Percentiles rank a stretch among this genome's conserved stretches.
Evolutionary conservation across 2,113 vertebrate genomes (phyloP).

Genomic region (Hemiprocne comata): DNA sequence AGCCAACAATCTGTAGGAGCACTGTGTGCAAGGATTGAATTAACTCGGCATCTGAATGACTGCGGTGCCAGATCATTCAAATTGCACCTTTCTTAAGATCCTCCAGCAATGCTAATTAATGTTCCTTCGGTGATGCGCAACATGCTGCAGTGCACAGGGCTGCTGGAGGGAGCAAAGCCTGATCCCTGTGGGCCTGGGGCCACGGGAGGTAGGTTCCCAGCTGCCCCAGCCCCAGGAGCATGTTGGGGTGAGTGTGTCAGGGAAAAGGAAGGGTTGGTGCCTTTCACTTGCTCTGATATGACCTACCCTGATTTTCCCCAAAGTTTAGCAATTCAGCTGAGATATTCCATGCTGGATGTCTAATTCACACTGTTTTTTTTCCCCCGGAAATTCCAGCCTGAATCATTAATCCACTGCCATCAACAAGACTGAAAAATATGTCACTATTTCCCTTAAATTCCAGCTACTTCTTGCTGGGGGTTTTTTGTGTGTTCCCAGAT

Average conservation of each 20-base stretch:
- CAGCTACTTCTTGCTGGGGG: neutral
- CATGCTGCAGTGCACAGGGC: neutral
- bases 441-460: neutral
- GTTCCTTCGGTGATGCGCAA: neutral
- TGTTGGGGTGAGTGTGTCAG: rapidly evolving
- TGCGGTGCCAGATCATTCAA: conserved; percentile 55
- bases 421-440: conserved; percentile 3
- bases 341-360: neutral
- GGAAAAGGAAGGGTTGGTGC: neutral
- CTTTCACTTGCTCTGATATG: neutral
- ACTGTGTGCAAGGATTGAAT: conserved; percentile 60
- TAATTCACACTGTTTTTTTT: neutral
- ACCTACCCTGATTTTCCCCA: neutral
- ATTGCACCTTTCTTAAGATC: conserved; percentile 47
- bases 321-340: neutral
- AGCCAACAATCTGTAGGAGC: conserved; percentile 71
- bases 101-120: conserved; percentile 47
- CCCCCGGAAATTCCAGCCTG: neutral
- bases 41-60: conserved; percentile 62
- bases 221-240: rapidly evolving
- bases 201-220: rapidly evolving
- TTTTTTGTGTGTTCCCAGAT: neutral
- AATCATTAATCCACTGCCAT: neutral
- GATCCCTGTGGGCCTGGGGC: neutral
- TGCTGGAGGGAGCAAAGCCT: neutral